These are phyloP conservation scores for Hypotaenidia okinawae DNA, from an alignment of 2,797 vertebrate genomes.

Conservation along the genomic window DNA sequence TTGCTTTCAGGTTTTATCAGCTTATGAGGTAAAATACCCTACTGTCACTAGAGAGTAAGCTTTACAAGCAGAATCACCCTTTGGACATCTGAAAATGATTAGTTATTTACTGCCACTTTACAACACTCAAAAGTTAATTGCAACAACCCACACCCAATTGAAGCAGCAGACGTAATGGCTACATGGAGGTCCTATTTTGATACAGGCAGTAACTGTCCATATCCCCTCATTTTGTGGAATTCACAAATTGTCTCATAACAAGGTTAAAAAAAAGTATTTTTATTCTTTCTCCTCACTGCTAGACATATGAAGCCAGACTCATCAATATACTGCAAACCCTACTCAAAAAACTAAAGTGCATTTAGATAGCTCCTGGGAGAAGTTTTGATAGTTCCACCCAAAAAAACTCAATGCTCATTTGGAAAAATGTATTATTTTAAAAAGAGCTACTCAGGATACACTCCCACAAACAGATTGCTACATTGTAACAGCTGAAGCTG, in stretches of 20 bases:
- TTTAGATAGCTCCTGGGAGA: neutral
- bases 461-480: neutral
- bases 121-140: neutral
- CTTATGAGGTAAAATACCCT: neutral
- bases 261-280: neutral
- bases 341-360: neutral
- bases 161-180: neutral
- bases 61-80: neutral
- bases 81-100: neutral
- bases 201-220: neutral
- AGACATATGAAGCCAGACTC: neutral
- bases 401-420: neutral
- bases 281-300: neutral
- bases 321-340: neutral
- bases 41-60: neutral
- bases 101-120: neutral
- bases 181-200: neutral
- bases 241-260: neutral
- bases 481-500: neutral
- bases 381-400: neutral
- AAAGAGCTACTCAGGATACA: neutral
- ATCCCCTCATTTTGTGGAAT: neutral
- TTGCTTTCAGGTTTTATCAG: constrained; percentile 11
- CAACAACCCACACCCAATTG: neutral
- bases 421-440: neutral